Base-by-base conservation (phyloP, 2,888 invertebrate species). In the Lycocerus yunnanus region DNA sequence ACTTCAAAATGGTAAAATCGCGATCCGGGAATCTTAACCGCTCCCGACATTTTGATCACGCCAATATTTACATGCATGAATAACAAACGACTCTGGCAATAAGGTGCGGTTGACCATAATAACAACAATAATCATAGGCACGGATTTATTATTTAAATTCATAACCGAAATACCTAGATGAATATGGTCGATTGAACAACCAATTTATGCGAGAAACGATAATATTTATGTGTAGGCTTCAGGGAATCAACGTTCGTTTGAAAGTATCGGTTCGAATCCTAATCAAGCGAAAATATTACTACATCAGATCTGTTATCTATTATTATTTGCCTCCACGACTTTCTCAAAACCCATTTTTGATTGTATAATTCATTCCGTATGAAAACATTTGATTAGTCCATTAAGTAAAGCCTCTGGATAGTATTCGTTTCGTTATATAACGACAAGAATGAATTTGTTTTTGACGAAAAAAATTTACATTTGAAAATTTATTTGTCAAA, bases 81-180 rank as follows among this genome's bases (percentile, higher is more conserved):
- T 43, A 43, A 43, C 43, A 43, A 18, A 15, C 15, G 61, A 15
- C 43, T n/a, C 43, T 18, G 20, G 61, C 61, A 20, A 63, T 18
- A 18, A 61, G 61, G 61, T 63, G 61, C 20, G 61, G 61, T 63
- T 63, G 18, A 63, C 16, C 43, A 15, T n/a, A 18, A 63, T 63
- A 20, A 63, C 61, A 63, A 63, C 20, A 63, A 15, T 15, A 60
- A 60, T 60, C 61, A 61, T 18, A n/a, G 18, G 61, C 61, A 63
- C 16, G 61, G 20, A 63, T 63, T 63, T 61, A 61, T 61, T 61
- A 61, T 61, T 61, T 63, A 63, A 63, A 63, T 63, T 16, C 61
- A 20, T 63, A 20, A 20, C 20, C 16, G 59, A 63, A 63, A 16
- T n/a, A 27, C 13, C 11, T 27, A 63, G 61, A 63, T 63, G 16